Base-by-base conservation (phyloP, 2,888 invertebrate species). In the Aelia acuminata region DNA sequence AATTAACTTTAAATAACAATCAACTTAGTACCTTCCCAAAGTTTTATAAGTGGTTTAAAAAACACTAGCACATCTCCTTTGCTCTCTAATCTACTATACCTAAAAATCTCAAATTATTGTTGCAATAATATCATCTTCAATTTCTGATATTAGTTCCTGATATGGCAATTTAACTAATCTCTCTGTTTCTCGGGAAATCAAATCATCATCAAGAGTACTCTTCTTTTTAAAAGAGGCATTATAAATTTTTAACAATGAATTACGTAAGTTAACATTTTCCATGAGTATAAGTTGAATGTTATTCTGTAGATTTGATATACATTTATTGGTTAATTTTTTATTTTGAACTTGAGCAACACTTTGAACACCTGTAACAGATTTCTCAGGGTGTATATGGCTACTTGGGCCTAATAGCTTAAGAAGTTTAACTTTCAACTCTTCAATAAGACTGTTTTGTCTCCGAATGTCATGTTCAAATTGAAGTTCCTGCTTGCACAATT, bases 391-490 rank as follows among this genome's bases (percentile, higher is more conserved):
- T 80, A 43, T 80, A 22, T 43, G 80, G 43, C 43, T 47, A 39
- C 43, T 47, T 4, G 80, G 43, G 3, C n/a, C 43, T 80, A 80
- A 43, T 43, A 80, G 43, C n/a, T 80, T 80, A 47, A 80, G 43
- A 3, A 80, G 35, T 80, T 80, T 80, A 3, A n/a, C 43, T 80
- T 80, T 39, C 31, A 43, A 80, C 3, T 80, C 43, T 80, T 80
- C 80, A 18, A 80, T 80, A 80, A 80, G n/a, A 10, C 43, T 43
- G 80, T 80, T 80, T n/a, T 80, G 39, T n/a, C 80, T 80, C n/a
- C 80, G 80, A 80, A 80, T 43, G 11, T 80, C 80, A 80, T 80
- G 80, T 47, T 80, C 80, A n/a, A 80, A 80, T 43, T 80, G 80
- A 80, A 80, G 43, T 80, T 80, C 43, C 20, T 80, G 80, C 43